Conservation (phyloP, 2,888 invertebrate genomes). For the Amphipoea oculea region DNA sequence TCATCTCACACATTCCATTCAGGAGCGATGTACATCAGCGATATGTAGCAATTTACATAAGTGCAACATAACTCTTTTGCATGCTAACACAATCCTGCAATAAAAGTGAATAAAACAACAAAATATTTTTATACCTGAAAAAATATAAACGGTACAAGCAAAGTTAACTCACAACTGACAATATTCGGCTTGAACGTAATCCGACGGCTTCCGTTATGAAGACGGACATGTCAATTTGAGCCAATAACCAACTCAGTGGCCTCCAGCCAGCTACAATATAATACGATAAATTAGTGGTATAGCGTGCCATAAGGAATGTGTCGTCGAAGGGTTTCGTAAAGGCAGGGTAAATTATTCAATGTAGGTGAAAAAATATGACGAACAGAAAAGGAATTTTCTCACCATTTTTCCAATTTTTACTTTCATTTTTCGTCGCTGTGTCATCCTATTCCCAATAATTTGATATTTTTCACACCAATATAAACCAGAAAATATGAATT, state of each 20-base stretch:
- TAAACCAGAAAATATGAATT: too few species aligned
- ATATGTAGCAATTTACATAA: background rate
- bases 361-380: background rate
- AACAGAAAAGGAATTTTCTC: background rate
- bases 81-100: background rate
- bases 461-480: background rate
- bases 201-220: constrained; percentile 83
- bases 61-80: background rate
- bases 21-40: background rate
- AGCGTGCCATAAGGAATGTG: background rate
- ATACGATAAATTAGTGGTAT: background rate
- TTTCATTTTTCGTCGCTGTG: background rate
- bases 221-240: constrained; percentile 88
- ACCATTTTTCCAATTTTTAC: background rate
- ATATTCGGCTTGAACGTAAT: constrained; percentile 69
- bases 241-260: constrained; percentile 78
- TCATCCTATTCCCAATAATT: background rate
- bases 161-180: background rate
- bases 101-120: background rate
- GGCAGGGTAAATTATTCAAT: too few species aligned
- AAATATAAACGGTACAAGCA: background rate
- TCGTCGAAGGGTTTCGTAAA: background rate
- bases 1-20: background rate
- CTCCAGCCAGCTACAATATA: constrained; percentile 36
- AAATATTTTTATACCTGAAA: background rate